Base-by-base conservation (phyloP, 2,797 vertebrate genomes). In the Trematomus bernacchii region DNA sequence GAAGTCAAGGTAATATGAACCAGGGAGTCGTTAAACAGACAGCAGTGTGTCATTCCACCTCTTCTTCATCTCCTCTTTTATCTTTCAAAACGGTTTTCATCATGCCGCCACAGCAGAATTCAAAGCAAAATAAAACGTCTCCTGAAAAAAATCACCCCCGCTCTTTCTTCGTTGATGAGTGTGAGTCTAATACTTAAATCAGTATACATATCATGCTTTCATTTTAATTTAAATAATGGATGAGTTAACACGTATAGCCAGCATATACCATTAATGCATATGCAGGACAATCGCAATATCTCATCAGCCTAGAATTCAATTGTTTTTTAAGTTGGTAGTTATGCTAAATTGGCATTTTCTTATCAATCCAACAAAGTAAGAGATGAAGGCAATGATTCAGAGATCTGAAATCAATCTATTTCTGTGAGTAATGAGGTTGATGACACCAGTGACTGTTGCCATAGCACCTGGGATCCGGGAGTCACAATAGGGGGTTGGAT, bases 371-470 rank as follows among this genome's bases (percentile, higher is more conserved):
- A 46, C 6, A 16, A 40, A 4, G 51, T 53, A 19, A 21, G 10
- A 60, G 42, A 68, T 60, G 44, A 46, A 21, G 57, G 48, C 12
- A 11, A 58, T 27, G 67, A 79, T 52, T 76, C 62, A 65, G 51
- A 65, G 21, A 27, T 14, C 53, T n/a, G 53, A 33, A 73, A 18
- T 55, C 44, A 52, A n/a, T 19, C 73, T 46, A 58, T 44, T 80
- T 60, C 53, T 79, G 57, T 68, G 67, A 76, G 73, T 82, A 85
- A 87, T 78, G 71, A 85, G 82, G 86, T 87, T 79, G 85, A 77
- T 87, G 80, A 86, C 82, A 88, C 82, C 61, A 88, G 80, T 77
- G 81, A 85, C 82, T 80, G 92, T 93, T 93, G 88, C 91, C 90
- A 93, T 92, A 83, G 91, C 82, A 87, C 73, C 91, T 84, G 58